phyloP scores from a whole-genome alignment of 2,113 vertebrate species.

The Colistium nudipinnis region DNA sequence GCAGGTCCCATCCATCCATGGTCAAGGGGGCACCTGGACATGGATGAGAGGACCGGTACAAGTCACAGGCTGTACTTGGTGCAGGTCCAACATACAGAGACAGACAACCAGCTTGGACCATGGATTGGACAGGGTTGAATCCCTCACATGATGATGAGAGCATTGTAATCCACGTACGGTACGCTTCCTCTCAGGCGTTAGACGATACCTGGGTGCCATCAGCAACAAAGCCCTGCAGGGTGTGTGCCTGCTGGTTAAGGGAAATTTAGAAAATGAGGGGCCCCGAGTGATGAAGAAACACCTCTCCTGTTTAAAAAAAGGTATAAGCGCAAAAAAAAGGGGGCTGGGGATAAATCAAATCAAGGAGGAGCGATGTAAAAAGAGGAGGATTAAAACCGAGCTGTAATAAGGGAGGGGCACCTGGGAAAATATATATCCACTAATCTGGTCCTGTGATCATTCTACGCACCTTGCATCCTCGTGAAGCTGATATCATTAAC shows the following conservation, averaged over 20 bases:
- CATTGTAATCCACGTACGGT: not conserved
- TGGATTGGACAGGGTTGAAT: no score
- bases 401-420: slow-evolving; percentile 52
- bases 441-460: not conserved
- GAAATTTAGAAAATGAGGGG: slow-evolving; percentile 18
- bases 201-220: slow-evolving; percentile 50
- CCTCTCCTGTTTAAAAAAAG: slow-evolving; percentile 1
- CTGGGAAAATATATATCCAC: slow-evolving; percentile 62
- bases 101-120: no score
- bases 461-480: slow-evolving; percentile 14
- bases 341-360: not conserved
- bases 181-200: not conserved
- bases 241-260: slow-evolving; percentile 17
- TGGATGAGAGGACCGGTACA: no score
- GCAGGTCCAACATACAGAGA: no score
- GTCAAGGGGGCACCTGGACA: no score
- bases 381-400: slow-evolving; percentile 23
- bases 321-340: slow-evolving; percentile 20
- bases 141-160: not conserved
- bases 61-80: no score
- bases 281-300: slow-evolving; percentile 21
- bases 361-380: slow-evolving; percentile 31
- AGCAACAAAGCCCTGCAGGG: slow-evolving; percentile 25
- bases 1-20: no score
- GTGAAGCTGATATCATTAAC: slow-evolving; percentile 21